Percentiles rank a stretch among this genome's conserved stretches.
These are phyloP conservation scores for Agrochola lychnidis DNA, from an alignment of 2,888 invertebrate species.

Conservation along the genomic window DNA sequence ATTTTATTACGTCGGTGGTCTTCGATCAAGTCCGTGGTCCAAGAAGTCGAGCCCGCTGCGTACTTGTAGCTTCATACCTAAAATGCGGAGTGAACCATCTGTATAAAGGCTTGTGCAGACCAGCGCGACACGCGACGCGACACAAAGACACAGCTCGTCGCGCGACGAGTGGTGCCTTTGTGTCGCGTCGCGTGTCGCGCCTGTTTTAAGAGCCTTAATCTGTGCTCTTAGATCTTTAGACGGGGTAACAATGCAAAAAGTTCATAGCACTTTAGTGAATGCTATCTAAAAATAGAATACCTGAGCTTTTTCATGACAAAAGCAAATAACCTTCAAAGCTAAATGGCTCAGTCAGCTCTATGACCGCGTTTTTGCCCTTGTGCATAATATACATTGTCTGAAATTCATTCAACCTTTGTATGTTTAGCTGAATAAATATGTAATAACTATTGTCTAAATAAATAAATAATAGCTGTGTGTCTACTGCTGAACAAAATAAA, in stretches of 20 bases:
- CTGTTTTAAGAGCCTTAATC: no score
- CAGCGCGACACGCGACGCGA: no score
- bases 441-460: no score
- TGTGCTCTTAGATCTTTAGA: neutral
- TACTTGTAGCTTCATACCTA: no score
- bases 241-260: neutral
- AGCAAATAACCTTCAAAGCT: constrained; percentile 31
- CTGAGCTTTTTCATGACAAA: constrained; percentile 15
- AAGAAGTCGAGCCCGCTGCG: no score
- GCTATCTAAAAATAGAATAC: constrained; percentile 23
- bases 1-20: no score
- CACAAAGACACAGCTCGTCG: no score
- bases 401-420: constrained; percentile 29
- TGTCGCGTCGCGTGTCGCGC: no score
- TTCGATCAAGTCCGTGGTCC: no score
- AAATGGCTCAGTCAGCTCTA: neutral
- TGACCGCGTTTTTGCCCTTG: neutral
- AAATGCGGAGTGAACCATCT: no score
- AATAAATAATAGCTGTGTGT: neutral
- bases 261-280: constrained; percentile 11
- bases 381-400: constrained; percentile 4
- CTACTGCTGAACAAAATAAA: neutral
- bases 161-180: no score
- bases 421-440: neutral
- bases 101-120: no score